A percentile compares a stretch with the other conserved stretches of the same genome.
phyloP scores from a whole-genome alignment of 2,888 invertebrate species.

The Aelia acuminata region DNA sequence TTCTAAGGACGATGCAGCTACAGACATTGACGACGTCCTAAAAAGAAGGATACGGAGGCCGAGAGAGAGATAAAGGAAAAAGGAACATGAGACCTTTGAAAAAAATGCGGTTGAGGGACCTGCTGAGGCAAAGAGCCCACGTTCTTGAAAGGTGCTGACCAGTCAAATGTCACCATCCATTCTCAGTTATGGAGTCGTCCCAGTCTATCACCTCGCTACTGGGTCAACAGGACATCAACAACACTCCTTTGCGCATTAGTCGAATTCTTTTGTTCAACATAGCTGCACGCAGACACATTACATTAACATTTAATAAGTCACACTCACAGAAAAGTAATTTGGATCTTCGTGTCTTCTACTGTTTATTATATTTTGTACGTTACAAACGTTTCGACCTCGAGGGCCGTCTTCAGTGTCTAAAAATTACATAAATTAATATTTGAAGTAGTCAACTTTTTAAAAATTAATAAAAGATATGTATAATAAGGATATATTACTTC shows the following conservation, averaged over 20 bases:
- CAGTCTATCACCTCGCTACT: constrained; percentile 36
- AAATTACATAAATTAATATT: too few species aligned
- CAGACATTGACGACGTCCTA: background rate
- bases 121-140: background rate
- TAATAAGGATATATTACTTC: too few species aligned
- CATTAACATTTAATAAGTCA: background rate
- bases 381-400: too few species aligned
- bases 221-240: constrained; percentile 36
- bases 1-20: background rate
- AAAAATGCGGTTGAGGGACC: background rate
- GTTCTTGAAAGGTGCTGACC: constrained; percentile 36
- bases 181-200: background rate
- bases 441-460: too few species aligned
- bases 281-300: background rate
- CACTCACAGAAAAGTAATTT: too few species aligned
- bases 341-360: too few species aligned
- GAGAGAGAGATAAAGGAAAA: background rate
- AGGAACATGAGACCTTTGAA: background rate
- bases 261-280: background rate
- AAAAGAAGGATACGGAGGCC: constrained; percentile 3
- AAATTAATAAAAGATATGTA: too few species aligned
- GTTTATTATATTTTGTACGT: too few species aligned
- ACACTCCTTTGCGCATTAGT: background rate
- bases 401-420: too few species aligned
- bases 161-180: constrained; percentile 45